Evolutionary conservation across 2,888 invertebrate genomes (phyloP), one percentile per base, ranked within the genome.

Genomic region (Tetragonisca angustula): DNA sequence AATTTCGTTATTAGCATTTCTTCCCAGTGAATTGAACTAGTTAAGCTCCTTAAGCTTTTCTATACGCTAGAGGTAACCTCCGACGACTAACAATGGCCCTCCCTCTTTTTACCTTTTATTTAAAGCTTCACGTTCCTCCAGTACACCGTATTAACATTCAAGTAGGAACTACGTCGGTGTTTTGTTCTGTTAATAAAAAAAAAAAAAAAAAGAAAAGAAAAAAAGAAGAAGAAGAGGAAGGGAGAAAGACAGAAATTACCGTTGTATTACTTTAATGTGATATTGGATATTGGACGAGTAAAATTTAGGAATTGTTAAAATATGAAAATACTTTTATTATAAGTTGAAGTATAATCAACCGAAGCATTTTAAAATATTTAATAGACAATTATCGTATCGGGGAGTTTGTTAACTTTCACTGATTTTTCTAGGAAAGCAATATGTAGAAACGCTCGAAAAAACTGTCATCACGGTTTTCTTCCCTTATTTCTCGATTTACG

Each of bases 1-100:
- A 68, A 77, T 77, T 81, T 62, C 56, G 70, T 74, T 83, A 81
- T 83, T 83, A 82, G 81, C 81, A 74, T 81, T 71, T 71, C 82
- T 82, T 56, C 50, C 24, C 36, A 15, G 49, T 54, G 73, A 71
- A 79, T 79, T 59, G 43, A 67, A 79, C 82, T 75, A 67, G 64
- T 82, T 82, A 79, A 52, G 70, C 70, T 74, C 64, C 61, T 32
- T 27, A 19, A 24, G n/a, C 61, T 49, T 19, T 36, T 64, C 32
- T 52, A 32, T n/a, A 19, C 64, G 27, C 4, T 11, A 9, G 36
- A 27, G 19, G 43, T 61, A 61, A 43, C 24, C 49, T 49, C 27
- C 21, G 36, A 36, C 70, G n/a, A 71, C 17, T n/a, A 77, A 77
- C 77, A 77, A 77, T 77, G 77, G 43, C 2, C n/a, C 70, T 0